Evolutionary conservation across 2,888 invertebrate species (phyloP).

Genomic region (Drosophila dives): DNA sequence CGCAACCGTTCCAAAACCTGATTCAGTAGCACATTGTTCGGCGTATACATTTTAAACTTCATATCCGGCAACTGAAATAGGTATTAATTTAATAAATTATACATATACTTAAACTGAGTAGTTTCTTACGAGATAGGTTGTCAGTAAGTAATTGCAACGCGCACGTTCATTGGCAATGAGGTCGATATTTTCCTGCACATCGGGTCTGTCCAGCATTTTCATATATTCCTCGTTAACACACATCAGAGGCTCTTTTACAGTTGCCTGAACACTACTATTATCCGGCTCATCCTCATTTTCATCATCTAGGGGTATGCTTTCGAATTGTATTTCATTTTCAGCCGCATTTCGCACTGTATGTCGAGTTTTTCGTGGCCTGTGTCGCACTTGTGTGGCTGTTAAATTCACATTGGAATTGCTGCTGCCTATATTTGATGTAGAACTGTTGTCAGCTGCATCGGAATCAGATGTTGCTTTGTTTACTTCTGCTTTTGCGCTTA

Average conservation of each 20-base stretch:
- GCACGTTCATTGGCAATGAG: slow-evolving; percentile 64
- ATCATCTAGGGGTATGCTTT: slow-evolving; percentile 40
- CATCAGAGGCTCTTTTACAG: too few relatives aligned
- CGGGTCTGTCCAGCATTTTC: slow-evolving; percentile 34
- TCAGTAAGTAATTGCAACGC: slow-evolving; percentile 63
- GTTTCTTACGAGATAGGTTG: slow-evolving; percentile 49
- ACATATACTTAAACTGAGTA: not conserved
- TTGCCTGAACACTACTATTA: not conserved
- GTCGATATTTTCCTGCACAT: slow-evolving; percentile 42
- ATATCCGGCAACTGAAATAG: slow-evolving; percentile 56
- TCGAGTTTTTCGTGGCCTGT: slow-evolving; percentile 62
- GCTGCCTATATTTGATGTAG: not conserved
- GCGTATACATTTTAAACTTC: slow-evolving; percentile 50
- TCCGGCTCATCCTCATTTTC: not conserved
- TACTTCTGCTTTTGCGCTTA: not conserved
- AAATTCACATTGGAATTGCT: not conserved
- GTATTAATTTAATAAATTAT: not conserved
- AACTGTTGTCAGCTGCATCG: slow-evolving; percentile 7
- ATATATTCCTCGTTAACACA: not conserved
- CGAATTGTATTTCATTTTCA: slow-evolving; percentile 61
- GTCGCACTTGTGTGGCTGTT: slow-evolving; percentile 24
- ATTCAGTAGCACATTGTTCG: slow-evolving; percentile 17
- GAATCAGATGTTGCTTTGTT: slow-evolving; percentile 12
- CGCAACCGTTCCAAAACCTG: slow-evolving; percentile 58
- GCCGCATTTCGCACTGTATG: slow-evolving; percentile 53